Conservation (phyloP, 2,113 vertebrate species). For the Butorides virescens region DNA sequence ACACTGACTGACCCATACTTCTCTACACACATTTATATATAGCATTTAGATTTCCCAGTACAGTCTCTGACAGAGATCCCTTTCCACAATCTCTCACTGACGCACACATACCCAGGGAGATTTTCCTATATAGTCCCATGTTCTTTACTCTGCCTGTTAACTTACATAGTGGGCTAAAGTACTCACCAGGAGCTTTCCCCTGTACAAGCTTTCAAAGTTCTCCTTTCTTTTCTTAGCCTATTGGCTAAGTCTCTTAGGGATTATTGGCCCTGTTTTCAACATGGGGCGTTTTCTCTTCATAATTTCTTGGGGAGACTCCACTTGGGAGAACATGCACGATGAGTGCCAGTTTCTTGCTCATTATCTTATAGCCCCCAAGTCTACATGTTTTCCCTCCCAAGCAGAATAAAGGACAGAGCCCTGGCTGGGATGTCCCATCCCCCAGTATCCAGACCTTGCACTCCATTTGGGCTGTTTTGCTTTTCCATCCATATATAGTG, state of each 20-base stretch:
- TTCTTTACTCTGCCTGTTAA: neutral
- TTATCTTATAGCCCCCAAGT: neutral
- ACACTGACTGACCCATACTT: neutral
- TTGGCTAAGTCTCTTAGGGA: neutral
- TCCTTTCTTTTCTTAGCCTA: constrained; percentile 10
- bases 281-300: neutral
- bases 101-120: neutral
- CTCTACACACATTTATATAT: neutral
- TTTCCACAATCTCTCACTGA: neutral
- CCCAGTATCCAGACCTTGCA: constrained; percentile 58
- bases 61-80: neutral
- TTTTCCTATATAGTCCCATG: neutral
- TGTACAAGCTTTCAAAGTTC: neutral
- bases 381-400: neutral
- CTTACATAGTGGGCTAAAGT: neutral
- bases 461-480: constrained; percentile 68
- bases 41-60: neutral
- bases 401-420: neutral
- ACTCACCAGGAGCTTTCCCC: neutral
- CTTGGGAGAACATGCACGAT: neutral
- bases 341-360: neutral
- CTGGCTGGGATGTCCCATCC: constrained; percentile 45
- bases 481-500: constrained; percentile 82
- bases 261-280: neutral
- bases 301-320: constrained; percentile 2